Conservation (phyloP, 2,113 vertebrate genomes). For the Tylochromis polylepis region DNA sequence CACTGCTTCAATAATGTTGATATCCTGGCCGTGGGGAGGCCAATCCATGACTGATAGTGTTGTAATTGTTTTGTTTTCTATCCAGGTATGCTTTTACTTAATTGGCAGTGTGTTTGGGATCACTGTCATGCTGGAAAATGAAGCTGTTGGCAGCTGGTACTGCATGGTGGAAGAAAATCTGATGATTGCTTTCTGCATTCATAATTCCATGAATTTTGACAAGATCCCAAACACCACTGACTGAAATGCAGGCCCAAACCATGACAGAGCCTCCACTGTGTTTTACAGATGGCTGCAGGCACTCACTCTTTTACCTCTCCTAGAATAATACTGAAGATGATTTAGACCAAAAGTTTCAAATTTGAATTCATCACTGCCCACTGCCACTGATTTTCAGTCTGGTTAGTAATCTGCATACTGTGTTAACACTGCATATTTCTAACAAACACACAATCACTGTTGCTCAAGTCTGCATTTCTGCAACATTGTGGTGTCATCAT, state of each 20-base stretch:
- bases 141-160: neutral
- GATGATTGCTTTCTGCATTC: neutral
- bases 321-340: neutral
- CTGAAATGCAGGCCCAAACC: neutral
- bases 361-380: neutral
- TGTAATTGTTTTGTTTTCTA: neutral
- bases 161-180: neutral
- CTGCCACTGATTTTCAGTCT: neutral
- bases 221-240: neutral
- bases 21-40: neutral
- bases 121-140: neutral
- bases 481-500: neutral
- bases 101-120: neutral
- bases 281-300: neutral
- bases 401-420: neutral
- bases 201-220: neutral
- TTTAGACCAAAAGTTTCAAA: neutral
- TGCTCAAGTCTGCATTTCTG: neutral
- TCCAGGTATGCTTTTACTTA: neutral
- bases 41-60: neutral
- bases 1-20: neutral
- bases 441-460: neutral
- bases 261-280: neutral
- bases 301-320: neutral
- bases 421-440: neutral